A percentile compares a stretch with the other conserved stretches of the same genome.
Conservation (phyloP, 2,797 vertebrate species). For the Melanotaenia trifasciata region DNA sequence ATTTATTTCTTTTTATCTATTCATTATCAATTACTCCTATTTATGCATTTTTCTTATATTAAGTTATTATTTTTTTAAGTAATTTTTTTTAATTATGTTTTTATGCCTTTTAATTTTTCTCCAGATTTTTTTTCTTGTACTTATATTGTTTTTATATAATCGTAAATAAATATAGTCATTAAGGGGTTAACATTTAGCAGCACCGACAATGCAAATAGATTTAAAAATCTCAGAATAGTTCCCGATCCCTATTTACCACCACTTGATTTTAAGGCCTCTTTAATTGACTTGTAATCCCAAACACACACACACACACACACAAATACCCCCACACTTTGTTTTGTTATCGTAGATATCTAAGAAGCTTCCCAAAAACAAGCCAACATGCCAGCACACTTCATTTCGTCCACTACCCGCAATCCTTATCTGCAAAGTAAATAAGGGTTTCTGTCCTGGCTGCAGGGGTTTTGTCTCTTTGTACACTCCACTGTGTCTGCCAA, state of each 20-base stretch:
- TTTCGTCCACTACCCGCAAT: conserved; percentile 60
- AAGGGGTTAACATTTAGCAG: too few species aligned
- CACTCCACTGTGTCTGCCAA: conserved; percentile 47
- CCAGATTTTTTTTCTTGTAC: too few species aligned
- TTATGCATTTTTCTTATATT: too few species aligned
- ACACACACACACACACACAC: conserved; percentile 1
- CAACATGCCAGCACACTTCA: conserved; percentile 62
- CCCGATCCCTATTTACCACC: not conserved
- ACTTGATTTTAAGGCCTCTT: conserved; percentile 15
- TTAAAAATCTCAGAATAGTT: not conserved
- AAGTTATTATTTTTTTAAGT: too few species aligned
- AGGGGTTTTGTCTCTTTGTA: conserved; percentile 62
- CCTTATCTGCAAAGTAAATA: conserved; percentile 78
- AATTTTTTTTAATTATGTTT: too few species aligned
- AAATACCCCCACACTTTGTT: conserved; percentile 35
- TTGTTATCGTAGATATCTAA: conserved; percentile 73
- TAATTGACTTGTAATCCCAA: conserved; percentile 33
- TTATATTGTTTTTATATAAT: too few species aligned
- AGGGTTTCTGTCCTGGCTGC: conserved; percentile 68
- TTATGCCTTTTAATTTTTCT: too few species aligned
- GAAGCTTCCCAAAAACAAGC: conserved; percentile 71
- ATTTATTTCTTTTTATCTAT: too few species aligned
- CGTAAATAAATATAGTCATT: too few species aligned
- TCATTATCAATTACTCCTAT: too few species aligned
- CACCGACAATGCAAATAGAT: not conserved